Evolutionary conservation across 2,888 invertebrate genomes (phyloP), one percentile per base, ranked within the genome.

Genomic region (Drosophila anomelani): DNA sequence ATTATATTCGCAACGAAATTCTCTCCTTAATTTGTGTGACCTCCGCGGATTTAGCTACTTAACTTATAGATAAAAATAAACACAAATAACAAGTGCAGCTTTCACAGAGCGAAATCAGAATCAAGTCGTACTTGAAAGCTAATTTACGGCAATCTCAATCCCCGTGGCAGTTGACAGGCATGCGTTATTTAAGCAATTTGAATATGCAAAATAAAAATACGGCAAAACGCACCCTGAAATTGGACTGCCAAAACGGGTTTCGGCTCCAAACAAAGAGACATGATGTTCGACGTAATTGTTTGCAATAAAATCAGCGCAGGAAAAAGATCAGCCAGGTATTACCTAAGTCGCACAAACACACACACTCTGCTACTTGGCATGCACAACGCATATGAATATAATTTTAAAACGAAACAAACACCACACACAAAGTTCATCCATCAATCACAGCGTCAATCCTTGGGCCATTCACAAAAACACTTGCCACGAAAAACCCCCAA

Each of bases 41-140:
- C 83, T 59, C 13, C 49, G 69, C 56, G 56, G 76, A 61, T 79
- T 49, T 58, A 77, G 54, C 63, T 82, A 68, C 71, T 72, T 71
- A 69, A 63, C 58, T 70, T 74, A 56, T 58, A 69, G 47, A 67
- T 39, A 72, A 75, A 61, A 55, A 73, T 47, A 47, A 61, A 39
- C 36, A 23, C 51, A 23, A 66, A 32, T 43, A 57, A 17, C 47
- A 49, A 74, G 61, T 64, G 49, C 60, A 67, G 72, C 57, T 69
- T 66, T 69, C 56, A 61, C 59, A 64, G 49, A 67, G 49, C 58
- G 34, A 75, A 78, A 82, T 78, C 75, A 75, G 76, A 82, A 79
- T 79, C 83, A 80, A 77, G 85, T 87, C 76, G 89, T 78, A 79
- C 85, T 89, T 86, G 88, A 86, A 67, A 69, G 64, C 75, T 77